Evolutionary conservation across 1,140 invertebrate species (phyloP).

Genomic region (Leptinotarsa undecemlineata): DNA sequence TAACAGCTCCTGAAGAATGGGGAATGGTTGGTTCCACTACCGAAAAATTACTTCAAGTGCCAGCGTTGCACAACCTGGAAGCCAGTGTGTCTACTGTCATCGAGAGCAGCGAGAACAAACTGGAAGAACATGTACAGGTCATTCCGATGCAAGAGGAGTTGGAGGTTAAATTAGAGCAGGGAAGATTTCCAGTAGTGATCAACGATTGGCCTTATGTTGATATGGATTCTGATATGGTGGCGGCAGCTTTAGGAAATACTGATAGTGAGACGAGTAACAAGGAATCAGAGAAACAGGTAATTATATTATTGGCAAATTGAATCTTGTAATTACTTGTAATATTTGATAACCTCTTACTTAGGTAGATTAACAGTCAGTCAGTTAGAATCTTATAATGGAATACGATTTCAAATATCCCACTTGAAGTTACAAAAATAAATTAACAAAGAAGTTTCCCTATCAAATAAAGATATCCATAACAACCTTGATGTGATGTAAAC

Average conservation of each 20-base stretch:
- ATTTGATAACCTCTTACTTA: too few relatives aligned
- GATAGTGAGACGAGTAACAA: constrained; percentile 36
- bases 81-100: neutral
- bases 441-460: too few relatives aligned
- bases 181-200: constrained; percentile 52
- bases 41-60: constrained; percentile 55
- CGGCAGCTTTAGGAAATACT: constrained; percentile 45
- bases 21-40: constrained; percentile 57
- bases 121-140: constrained; percentile 54
- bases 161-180: constrained; percentile 58
- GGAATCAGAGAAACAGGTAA: constrained; percentile 24
- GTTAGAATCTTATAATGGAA: too few relatives aligned
- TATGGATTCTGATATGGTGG: constrained; percentile 54
- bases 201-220: constrained; percentile 54
- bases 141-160: constrained; percentile 61
- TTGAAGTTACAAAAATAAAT: too few relatives aligned
- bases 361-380: too few relatives aligned
- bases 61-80: constrained; percentile 48
- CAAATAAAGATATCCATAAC: too few relatives aligned
- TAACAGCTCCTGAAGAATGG: constrained; percentile 52
- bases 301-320: neutral
- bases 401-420: too few relatives aligned
- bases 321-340: too few relatives aligned
- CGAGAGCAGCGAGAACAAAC: neutral
- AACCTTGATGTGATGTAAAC: too few relatives aligned